These are phyloP conservation scores for Cephus sareptanus DNA, from an alignment of 2,888 invertebrate genomes.

Conservation along the genomic window DNA sequence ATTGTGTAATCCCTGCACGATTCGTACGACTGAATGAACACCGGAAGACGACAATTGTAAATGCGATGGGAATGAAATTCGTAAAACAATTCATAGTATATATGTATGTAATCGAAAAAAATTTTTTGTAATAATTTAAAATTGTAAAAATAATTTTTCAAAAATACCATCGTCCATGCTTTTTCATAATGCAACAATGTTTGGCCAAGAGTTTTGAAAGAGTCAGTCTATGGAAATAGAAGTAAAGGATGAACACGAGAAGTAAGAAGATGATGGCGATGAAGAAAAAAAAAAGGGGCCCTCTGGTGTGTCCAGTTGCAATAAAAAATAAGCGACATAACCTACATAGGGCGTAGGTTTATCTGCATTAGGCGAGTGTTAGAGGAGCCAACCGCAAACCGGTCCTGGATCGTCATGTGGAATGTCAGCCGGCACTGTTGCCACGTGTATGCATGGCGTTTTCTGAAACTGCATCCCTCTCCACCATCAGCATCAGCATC, in stretches of 20 bases:
- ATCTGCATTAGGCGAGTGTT: slow-evolving; percentile 45
- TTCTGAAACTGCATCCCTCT: slow-evolving; percentile 46
- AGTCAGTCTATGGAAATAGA: neutral
- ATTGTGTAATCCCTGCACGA: neutral
- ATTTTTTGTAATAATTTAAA: neutral
- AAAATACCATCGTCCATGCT: neutral
- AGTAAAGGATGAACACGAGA: neutral
- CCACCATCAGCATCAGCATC: neutral
- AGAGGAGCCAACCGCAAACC: slow-evolving; percentile 52
- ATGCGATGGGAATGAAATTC: neutral
- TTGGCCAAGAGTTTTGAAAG: neutral
- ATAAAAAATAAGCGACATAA: slow-evolving; percentile 44
- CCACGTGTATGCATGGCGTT: slow-evolving; percentile 47
- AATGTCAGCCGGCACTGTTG: slow-evolving; percentile 44
- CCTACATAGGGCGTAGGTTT: slow-evolving; percentile 41
- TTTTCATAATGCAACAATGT: neutral
- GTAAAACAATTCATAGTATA: neutral
- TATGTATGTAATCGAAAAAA: too few species aligned
- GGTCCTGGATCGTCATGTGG: slow-evolving; percentile 49
- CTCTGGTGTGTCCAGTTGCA: slow-evolving; percentile 31
- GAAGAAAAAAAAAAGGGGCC: neutral
- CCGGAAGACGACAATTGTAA: neutral
- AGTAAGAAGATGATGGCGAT: neutral
- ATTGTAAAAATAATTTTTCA: neutral
- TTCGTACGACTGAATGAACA: neutral